Evolutionary conservation across 1,140 invertebrate species (phyloP).

Genomic region (Eumaeus atala): DNA sequence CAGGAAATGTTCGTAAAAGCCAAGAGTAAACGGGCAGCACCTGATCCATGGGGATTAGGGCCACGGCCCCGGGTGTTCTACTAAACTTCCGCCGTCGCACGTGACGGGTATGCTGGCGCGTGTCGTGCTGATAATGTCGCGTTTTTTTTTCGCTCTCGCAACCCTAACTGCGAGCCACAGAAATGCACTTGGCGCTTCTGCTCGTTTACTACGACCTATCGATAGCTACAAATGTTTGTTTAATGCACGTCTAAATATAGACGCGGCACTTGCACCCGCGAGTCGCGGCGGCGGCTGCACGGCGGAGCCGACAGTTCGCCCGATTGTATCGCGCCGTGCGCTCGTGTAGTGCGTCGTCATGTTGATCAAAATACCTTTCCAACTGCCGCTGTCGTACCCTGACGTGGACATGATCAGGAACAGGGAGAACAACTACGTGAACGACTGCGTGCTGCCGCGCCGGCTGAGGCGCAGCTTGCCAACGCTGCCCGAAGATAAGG

Average conservation of each 20-base stretch:
- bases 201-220: slow-evolving; percentile 28
- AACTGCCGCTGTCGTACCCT: slow-evolving; percentile 33
- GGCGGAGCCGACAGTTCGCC: slow-evolving; percentile 40
- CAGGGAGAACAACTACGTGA: slow-evolving; percentile 48
- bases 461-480: slow-evolving; percentile 45
- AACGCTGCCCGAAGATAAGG: slow-evolving; percentile 58
- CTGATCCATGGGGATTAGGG: too few relatives aligned
- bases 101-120: too few relatives aligned
- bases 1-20: too few relatives aligned
- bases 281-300: too few relatives aligned
- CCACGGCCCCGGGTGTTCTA: too few relatives aligned
- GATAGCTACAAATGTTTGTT: slow-evolving; percentile 10
- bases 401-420: slow-evolving; percentile 55
- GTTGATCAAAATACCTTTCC: slow-evolving; percentile 50
- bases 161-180: slow-evolving; percentile 20
- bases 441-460: slow-evolving; percentile 49
- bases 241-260: slow-evolving; percentile 6
- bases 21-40: too few relatives aligned
- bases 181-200: slow-evolving; percentile 34
- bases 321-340: slow-evolving; percentile 29
- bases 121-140: too few relatives aligned
- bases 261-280: slow-evolving; percentile 15
- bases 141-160: slow-evolving; percentile 11
- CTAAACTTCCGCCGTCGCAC: too few relatives aligned
- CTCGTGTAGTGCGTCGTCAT: slow-evolving; percentile 43